A percentile compares a stretch with the other conserved stretches of the same genome.
Conservation (phyloP, 2,113 vertebrate species). For the Tragelaphus imberbis region DNA sequence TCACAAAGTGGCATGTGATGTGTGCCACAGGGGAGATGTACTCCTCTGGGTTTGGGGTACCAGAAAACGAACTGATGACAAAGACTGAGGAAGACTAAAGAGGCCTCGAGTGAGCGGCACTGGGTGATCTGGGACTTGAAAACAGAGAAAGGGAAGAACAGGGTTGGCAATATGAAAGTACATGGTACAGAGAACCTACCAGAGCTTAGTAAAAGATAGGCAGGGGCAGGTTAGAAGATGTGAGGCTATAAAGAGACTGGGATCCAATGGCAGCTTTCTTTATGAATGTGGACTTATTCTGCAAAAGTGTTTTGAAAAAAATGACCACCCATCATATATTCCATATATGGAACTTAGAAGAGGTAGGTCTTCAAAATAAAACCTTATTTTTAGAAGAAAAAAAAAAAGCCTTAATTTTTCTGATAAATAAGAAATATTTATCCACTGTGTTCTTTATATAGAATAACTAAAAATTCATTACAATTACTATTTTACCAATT, state of each 20-base stretch:
- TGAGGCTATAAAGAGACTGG: background rate
- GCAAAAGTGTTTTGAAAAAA: slow-evolving; percentile 15
- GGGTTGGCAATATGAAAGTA: background rate
- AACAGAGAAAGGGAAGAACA: background rate
- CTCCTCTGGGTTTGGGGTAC: background rate
- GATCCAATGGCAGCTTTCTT: background rate
- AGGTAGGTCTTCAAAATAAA: background rate
- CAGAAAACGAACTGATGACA: background rate
- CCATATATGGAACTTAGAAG: background rate
- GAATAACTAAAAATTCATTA: background rate
- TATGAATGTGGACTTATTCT: background rate
- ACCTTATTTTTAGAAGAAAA: background rate
- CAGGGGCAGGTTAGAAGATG: background rate
- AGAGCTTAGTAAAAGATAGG: background rate
- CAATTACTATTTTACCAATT: background rate
- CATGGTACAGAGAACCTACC: background rate
- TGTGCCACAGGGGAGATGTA: background rate
- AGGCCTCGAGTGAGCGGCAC: background rate
- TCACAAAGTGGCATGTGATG: background rate
- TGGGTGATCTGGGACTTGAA: background rate
- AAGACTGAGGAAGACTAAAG: background rate
- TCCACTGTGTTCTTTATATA: background rate
- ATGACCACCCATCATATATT: background rate
- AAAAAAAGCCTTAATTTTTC: background rate
- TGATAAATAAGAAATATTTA: background rate